A percentile compares a stretch with the other conserved stretches of the same genome.
Conservation (phyloP, 1,140 invertebrate genomes). For the Cheumatopsyche charites region DNA sequence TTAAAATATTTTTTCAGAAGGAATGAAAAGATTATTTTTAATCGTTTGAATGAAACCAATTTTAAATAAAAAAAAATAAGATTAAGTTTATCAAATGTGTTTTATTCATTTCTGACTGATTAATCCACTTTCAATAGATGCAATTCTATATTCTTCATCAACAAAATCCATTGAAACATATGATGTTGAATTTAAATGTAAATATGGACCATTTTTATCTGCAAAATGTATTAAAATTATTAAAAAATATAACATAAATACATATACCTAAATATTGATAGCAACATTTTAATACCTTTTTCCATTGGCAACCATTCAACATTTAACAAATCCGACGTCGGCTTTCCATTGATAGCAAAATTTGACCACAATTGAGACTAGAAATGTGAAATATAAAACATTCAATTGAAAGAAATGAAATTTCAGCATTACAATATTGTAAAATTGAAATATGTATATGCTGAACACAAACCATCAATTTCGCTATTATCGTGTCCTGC, state of each 20-base stretch:
- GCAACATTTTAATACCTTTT: slow-evolving; percentile 2
- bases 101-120: neutral
- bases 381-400: neutral
- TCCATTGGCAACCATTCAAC: neutral
- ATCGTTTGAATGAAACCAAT: no score
- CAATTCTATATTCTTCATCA: slow-evolving; percentile 4
- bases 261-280: no score
- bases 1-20: no score
- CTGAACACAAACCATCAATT: slow-evolving; percentile 50
- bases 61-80: no score
- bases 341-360: slow-evolving; percentile 21
- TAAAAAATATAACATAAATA: no score
- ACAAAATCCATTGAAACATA: slow-evolving; percentile 8
- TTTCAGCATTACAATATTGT: neutral
- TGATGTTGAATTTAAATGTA: slow-evolving; percentile 20
- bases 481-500: slow-evolving; percentile 51
- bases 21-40: no score
- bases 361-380: slow-evolving; percentile 22
- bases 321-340: neutral
- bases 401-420: neutral
- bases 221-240: neutral
- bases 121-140: slow-evolving; percentile 3
- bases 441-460: neutral
- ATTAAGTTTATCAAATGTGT: no score
- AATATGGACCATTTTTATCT: slow-evolving; percentile 30